Conservation (phyloP, 35 echinoderm and acorn worm genomes). For the Ptychodera flava region DNA sequence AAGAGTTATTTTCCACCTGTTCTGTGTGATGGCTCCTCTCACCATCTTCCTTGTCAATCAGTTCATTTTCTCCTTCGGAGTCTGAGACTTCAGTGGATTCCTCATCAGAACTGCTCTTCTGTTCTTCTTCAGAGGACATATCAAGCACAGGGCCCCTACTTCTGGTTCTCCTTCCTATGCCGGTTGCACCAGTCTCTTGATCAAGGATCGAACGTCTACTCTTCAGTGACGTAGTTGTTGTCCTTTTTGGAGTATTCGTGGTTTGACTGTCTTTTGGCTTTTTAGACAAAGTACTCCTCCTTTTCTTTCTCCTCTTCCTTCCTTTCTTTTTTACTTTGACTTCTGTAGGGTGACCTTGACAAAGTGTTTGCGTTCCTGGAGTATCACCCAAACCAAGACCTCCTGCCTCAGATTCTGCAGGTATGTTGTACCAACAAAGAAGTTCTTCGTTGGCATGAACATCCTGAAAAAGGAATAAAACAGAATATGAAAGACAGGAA, state of each 20-base stretch:
- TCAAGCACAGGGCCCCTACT: background rate
- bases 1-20: no score
- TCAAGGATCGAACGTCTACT: no score
- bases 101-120: no score
- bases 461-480: background rate
- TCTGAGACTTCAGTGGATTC: no score
- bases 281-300: background rate
- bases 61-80: no score
- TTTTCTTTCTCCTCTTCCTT: background rate
- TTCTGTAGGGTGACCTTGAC: no score
- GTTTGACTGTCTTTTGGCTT: background rate
- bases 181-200: background rate
- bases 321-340: background rate
- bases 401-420: background rate
- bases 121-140: no score
- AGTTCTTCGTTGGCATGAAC: background rate
- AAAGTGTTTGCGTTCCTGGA: no score
- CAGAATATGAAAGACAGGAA: no score
- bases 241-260: background rate
- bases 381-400: no score
- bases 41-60: no score
- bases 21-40: no score
- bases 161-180: background rate
- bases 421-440: background rate
- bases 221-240: background rate